Evolutionary conservation across 1,140 invertebrate species (phyloP), one percentile per base, ranked within the genome.

Genomic region (Scaptomyza montana): DNA sequence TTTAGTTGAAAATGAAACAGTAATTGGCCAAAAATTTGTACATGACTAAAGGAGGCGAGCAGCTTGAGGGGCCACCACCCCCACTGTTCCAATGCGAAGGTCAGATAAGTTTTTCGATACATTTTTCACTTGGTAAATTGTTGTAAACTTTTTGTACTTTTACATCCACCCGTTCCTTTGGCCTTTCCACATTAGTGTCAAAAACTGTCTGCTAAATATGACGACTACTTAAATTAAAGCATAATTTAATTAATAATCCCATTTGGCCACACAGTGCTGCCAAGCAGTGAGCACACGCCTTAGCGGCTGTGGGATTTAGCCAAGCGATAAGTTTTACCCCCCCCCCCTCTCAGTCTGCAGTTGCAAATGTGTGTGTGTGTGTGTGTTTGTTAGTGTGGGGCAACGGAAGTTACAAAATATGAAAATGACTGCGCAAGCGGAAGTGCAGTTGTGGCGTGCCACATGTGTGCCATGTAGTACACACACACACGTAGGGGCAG

Each of bases 221-320:
- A 77, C 67, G 80, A 90, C 85, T 89, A 89, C 85, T 89, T 89
- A 90, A 89, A 89, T 89, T 90, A 89, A 87, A 80, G 85, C 80
- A 76, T 89, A 89, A 89, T 89, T 89, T 90, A 89, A 89, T 89
- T 89, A 89, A 89, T 90, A 89, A 89, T 89, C 85, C 86, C 86
- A 85, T 89, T 90, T 89, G 80, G 85, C 67, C 70, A 65, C 74
- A 61, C 76, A 80, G 50, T 51, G 80, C 74, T 36, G 33, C 8
- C 80, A 77, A 85, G 66, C 39, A 43, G n/a, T n/a, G 66, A 45
- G 54, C 73, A 64, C 49, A 73, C 64, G 67, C 55, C 61, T 73
- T 68, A 47, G 67, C 39, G 41, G 62, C 55, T 55, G 36, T 68
- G 70, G 65, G 64, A 73, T 25, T 49, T 51, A 69, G 56, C 57